Evolutionary conservation across 1,140 invertebrate species (phyloP), one percentile per base, ranked within the genome.

Genomic region (Cyrtorhinus lividipennis): DNA sequence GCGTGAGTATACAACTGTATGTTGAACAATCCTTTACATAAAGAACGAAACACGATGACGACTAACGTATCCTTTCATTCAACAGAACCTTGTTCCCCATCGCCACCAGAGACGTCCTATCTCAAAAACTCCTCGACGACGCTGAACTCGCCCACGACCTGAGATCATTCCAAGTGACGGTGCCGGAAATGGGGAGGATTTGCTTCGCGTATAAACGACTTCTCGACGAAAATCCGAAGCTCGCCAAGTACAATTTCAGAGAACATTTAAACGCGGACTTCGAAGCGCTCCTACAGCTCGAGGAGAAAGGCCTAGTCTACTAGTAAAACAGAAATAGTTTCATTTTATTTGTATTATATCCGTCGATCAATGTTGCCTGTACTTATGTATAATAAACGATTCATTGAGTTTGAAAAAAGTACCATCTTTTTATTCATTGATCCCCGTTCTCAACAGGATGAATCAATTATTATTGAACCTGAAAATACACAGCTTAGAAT

Each of bases 161-260:
- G 10, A 77, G 82, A 68, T 79, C 92, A 0, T 84, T 79, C 67
- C 76, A 88, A 71, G 73, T 95, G 10, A 79, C 82, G 0, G 83
- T 92, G 60, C 82, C 84, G 61, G 90, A 97, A 70, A 86, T 92
- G 71, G 76, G 81, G 13, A 77, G 83, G 66, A 69, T 97, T 15
- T 87, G 86, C 66, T 77, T 83, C 66, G 84, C 84, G 2, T 98
- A 95, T 70, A 77, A 80, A 64, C 76, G 82, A 64, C 80, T 92
- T 24, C 79, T 86, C 62, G 74, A 82, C 58, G 75, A 81, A 66
- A 75, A 88, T 74, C 85, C 87, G n/a, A 79, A 83, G 64, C 73
- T 92, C 64, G 74, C 74, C 26, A 69, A 75, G 18, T 93, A 88
- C 73, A 77, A 92, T 70, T 82, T 80, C 67, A 79, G 83, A 69